Evolutionary conservation across 2,797 vertebrate species (phyloP), one percentile per base, ranked within the genome.

Genomic region (Amblyraja radiata): DNA sequence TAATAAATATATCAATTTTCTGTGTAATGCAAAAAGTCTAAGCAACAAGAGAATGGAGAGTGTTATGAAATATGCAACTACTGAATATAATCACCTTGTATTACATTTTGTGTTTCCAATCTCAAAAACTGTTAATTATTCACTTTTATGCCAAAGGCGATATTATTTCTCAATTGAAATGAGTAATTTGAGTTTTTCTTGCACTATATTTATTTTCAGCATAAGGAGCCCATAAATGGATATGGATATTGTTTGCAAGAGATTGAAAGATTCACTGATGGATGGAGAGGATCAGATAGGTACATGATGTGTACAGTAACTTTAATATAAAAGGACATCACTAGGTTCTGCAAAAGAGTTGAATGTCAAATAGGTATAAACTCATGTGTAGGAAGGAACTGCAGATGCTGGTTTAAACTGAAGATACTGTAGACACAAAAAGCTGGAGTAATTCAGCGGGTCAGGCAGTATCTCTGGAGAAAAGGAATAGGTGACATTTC

Each of bases 1-100:
- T 93, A 93, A 94, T 94, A 93, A 94, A 94, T 65, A 68, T 0
- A 0, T 91, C 84, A 88, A 88, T 88, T 88, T 88, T 88, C 61
- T 68, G 25, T 14, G 23, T 54, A 74, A n/a, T 74, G 25, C 25
- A 74, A 46, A 92, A 73, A 54, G 25, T 6, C 71, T n/a, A 76
- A 74, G 90, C 76, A 54, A 46, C 6, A 54, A 91, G 71, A 74
- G 36, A 74, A 74, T 74, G 39, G 36, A 91, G 9, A 54, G 36
- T 10, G 25, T 32, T n/a, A 74, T 25, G 23, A 92, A 92, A 76
- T 76, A 58, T 76, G 90, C 16, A 2, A 16, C 46, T 76, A 39
- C 5, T 54, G 54, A 92, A 74, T 23, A 74, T 8, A 74, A 92
- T 32, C 1, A 46, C 71, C 18, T 74, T 92, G 23, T 91, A 74